Evolutionary conservation across 2,888 invertebrate species (phyloP), one percentile per base, ranked within the genome.

Genomic region (Chymomyza amoena): DNA sequence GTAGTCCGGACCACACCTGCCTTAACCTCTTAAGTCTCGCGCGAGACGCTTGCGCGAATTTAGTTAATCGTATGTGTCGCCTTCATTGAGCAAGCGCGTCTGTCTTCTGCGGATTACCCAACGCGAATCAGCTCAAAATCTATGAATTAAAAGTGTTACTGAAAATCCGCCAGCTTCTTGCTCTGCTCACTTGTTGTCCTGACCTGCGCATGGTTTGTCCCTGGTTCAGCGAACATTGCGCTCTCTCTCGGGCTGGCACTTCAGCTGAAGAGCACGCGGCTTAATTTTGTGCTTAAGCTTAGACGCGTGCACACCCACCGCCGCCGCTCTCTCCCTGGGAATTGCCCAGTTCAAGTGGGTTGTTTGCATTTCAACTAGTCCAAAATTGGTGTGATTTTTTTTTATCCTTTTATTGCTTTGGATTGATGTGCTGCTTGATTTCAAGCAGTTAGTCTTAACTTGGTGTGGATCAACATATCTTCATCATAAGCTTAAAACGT

Each of bases 91-190:
- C 64, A 28, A 56, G 57, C 66, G 69, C 6, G 61, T 51, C 25
- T 16, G 60, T 15, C 52, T 7, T 54, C 4, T 54, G 60, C 61
- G 86, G 83, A 84, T 86, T 87, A 86, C 84, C 84, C 81, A 45
- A 45, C 39, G 39, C 39, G 39, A 86, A 86, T 81, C 79, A 75
- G 72, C 79, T 32, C 75, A 70, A 72, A 82, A 82, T 82, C 80
- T 82, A 84, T 87, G 87, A 86, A 86, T 87, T 87, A 80, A 86
- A 82, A 71, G 76, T 72, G 68, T 75, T 78, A 77, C 65, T 67
- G 78, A 66, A 78, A 87, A 82, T 84, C 81, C 81, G 51, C 5
- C 70, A 51, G 83, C 69, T 70, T 73, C 64, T 51, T 45, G 18
- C 32, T 45, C 15, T 28, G 39, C 56, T 68, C 65, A 70, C 75